These are phyloP conservation scores for Paramormyrops kingsleyae DNA, from an alignment of 2,113 vertebrate species.

Conservation along the genomic window DNA sequence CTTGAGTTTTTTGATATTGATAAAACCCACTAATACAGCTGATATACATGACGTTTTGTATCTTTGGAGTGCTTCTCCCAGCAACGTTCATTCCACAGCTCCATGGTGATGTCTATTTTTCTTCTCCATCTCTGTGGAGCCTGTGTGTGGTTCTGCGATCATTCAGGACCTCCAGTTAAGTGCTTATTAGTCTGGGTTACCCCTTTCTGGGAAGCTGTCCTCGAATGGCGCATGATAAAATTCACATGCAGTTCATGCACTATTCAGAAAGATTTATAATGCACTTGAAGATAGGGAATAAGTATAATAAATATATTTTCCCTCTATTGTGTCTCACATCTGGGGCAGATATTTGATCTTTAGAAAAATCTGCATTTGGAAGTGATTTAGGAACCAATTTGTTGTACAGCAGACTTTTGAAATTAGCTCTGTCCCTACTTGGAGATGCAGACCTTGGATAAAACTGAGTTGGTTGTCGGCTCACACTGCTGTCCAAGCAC, in stretches of 20 bases:
- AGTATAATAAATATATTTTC: background rate
- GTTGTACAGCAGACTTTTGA: background rate
- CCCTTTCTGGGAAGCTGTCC: slow-evolving; percentile 28
- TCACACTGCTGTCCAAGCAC: background rate
- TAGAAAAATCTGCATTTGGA: background rate
- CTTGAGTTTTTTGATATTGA: background rate
- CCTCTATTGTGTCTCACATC: slow-evolving; percentile 8
- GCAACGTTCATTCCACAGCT: background rate
- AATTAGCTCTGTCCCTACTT: background rate
- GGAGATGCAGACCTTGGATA: background rate
- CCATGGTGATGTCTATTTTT: background rate
- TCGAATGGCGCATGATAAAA: background rate
- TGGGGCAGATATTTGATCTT: slow-evolving; percentile 17
- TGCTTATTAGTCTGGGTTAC: slow-evolving; percentile 29
- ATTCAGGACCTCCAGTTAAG: slow-evolving; percentile 39
- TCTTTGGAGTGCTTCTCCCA: background rate
- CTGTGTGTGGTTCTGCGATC: slow-evolving; percentile 42
- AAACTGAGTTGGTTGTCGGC: background rate
- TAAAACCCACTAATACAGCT: background rate
- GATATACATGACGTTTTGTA: background rate
- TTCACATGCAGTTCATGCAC: slow-evolving; percentile 16
- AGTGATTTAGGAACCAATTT: background rate
- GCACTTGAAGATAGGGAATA: background rate
- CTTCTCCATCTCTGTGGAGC: slow-evolving; percentile 41
- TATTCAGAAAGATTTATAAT: slow-evolving; percentile 18